Evolutionary conservation across 2,113 vertebrate species (phyloP), one percentile per base, ranked within the genome.

Genomic region (Rhea americana): DNA sequence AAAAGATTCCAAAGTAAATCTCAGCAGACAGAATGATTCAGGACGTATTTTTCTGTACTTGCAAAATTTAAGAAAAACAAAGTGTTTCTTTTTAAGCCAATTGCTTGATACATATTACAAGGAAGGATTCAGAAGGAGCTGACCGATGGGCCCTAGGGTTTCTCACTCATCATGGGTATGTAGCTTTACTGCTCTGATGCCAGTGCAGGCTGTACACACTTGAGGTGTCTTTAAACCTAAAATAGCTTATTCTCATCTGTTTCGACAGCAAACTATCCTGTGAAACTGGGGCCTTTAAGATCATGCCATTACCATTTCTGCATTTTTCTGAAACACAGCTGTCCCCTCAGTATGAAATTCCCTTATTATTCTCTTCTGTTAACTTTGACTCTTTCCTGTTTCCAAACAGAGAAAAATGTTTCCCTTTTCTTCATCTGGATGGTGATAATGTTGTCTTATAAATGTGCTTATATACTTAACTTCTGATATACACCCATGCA

Each of bases 171-270:
- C 10, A 7, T 26, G n/a, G 17, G 68, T 43, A 22, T 5, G 30
- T 11, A 56, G 5, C 13, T 74, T 81, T 75, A 12, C 15, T 7
- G 45, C 22, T 59, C 22, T 53, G 39, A 8, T 11, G 8, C 28
- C 19, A 28, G 37, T 2, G 19, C 3, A 3, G 24, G 0, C 13
- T 37, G 0, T 41, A 35, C 11, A 1, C 6, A 14, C 32, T 9
- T 13, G 20, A 48, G 7, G 8, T n/a, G 48, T 45, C 83, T 72
- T 68, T 47, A 72, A 93, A 74, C 8, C 9, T 43, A 25, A 16
- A 32, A n/a, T 22, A 30, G 5, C 24, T 65, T 25, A 51, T 56
- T 2, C 11, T 48, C 28, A 26, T 62, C 3, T 8, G 11, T 30
- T 10, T n/a, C 18, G 50, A 77, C 10, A 56, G 2, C 8, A 70